Conservation (phyloP, 1,140 invertebrate species). For the Vollenhovia emeryi region DNA sequence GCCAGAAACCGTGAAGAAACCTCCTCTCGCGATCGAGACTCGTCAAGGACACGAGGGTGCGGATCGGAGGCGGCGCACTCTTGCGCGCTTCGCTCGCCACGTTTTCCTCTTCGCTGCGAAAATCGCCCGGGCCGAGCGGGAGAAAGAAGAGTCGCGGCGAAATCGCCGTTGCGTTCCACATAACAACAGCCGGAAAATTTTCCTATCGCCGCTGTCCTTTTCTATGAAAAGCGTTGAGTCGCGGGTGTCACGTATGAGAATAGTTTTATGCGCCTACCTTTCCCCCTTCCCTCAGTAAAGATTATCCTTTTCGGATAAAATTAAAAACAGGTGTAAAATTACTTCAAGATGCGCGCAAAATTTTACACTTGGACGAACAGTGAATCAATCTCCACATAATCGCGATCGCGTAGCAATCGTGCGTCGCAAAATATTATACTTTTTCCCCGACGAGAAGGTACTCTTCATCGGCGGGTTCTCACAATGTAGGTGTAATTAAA, state of each 20-base stretch:
- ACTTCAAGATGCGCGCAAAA: background rate
- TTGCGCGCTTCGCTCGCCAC: slow-evolving; percentile 28
- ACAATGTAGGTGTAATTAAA: slow-evolving; percentile 36
- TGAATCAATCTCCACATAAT: background rate
- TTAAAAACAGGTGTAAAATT: background rate
- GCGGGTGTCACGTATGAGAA: background rate
- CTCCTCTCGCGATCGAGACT: slow-evolving; percentile 68
- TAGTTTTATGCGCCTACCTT: background rate
- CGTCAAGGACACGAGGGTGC: slow-evolving; percentile 73
- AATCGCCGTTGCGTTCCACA: slow-evolving; percentile 69
- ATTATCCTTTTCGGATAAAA: background rate
- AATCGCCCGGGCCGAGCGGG: slow-evolving; percentile 49
- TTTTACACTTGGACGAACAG: background rate
- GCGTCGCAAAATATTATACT: background rate
- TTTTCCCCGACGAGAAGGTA: background rate
- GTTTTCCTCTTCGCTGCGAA: slow-evolving; percentile 70
- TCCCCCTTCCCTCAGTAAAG: background rate
- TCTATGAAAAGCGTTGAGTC: background rate
- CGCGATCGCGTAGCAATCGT: background rate
- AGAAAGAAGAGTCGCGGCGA: slow-evolving; percentile 63
- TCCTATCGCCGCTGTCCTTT: slow-evolving; percentile 25
- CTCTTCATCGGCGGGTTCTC: background rate
- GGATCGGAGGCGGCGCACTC: slow-evolving; percentile 53
- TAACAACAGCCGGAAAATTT: slow-evolving; percentile 60
- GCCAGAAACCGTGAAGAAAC: slow-evolving; percentile 70